Conservation (phyloP, 2,797 vertebrate genomes). For the Rhinophrynus dorsalis region DNA sequence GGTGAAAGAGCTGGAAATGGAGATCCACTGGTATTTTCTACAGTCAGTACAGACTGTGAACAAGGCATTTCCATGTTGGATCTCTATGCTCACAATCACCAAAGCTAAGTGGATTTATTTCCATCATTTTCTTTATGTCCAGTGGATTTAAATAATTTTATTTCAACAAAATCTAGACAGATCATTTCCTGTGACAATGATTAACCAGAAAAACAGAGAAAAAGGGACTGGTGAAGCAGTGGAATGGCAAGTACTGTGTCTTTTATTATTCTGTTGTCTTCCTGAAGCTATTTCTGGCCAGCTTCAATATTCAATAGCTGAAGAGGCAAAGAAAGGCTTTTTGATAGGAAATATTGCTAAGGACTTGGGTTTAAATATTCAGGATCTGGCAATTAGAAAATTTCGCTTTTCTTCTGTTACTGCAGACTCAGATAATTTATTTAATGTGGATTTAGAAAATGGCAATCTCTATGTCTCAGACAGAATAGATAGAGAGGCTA, state of each 20-base stretch:
- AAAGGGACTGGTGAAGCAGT: slow-evolving; percentile 58
- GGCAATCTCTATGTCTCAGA: slow-evolving; percentile 83
- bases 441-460: slow-evolving; percentile 79
- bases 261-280: slow-evolving; percentile 78
- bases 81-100: background rate
- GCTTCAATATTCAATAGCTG: slow-evolving; percentile 84
- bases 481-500: slow-evolving; percentile 85
- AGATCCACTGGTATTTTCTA: background rate
- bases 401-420: slow-evolving; percentile 79
- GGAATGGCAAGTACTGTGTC: slow-evolving; percentile 85
- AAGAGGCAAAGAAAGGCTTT: slow-evolving; percentile 85
- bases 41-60: background rate
- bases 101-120: background rate
- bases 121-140: background rate
- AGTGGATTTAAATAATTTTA: background rate
- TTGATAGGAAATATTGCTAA: slow-evolving; percentile 87
- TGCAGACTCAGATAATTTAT: slow-evolving; percentile 76
- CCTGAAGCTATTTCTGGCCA: slow-evolving; percentile 76
- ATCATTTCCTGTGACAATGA: background rate
- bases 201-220: background rate
- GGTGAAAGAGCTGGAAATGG: slow-evolving; percentile 12
- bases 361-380: slow-evolving; percentile 80
- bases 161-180: background rate
- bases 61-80: background rate
- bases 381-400: slow-evolving; percentile 74